Evolutionary conservation across 1,140 invertebrate species (phyloP), one percentile per base, ranked within the genome.

Genomic region (Hermetia illucens): DNA sequence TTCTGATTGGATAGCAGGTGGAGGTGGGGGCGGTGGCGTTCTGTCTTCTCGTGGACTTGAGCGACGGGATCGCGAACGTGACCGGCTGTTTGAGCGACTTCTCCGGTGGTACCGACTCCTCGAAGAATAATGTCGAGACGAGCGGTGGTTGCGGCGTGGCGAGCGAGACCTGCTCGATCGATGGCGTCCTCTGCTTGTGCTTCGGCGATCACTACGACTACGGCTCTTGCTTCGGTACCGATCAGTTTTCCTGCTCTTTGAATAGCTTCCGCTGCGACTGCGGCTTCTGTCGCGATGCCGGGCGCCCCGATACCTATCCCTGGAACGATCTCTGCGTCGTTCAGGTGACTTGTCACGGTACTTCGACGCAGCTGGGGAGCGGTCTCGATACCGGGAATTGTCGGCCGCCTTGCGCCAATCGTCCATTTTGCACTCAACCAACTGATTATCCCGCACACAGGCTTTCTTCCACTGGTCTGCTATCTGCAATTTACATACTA

Each of bases 41-140:
- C 30, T 32, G 30, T 32, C 12, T 15, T 17, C 19, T 32, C 25
- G 25, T 3, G 35, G 31, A 27, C 37, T 38, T 16, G 20, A 44
- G n/a, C 42, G 46, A 10, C 30, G 34, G 1, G 37, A 39, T 13
- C 21, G 45, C 15, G 40, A 42, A 3, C 36, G 25, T 17, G 27
- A 34, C 21, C 31, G 40, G 19, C 16, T n/a, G 15, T 21, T 36
- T 15, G 20, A 22, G 8, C 31, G 24, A n/a, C 8, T 8, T 25
- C 24, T n/a, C n/a, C 8, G n/a, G 8, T 25, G 24, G 8, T 8
- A 25, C n/a, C 8, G 24, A 8, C 8, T 25, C n/a, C 9, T 29
- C 27, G 27, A 29, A 3, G 27, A 15, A 29, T 25, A 8, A 8
- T 25, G 8, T 25, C 24, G 8, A n/a, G 8, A n/a, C n/a, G 32